Conservation (phyloP, 2,888 invertebrate species). For the Lepetodrilus schrolli region DNA sequence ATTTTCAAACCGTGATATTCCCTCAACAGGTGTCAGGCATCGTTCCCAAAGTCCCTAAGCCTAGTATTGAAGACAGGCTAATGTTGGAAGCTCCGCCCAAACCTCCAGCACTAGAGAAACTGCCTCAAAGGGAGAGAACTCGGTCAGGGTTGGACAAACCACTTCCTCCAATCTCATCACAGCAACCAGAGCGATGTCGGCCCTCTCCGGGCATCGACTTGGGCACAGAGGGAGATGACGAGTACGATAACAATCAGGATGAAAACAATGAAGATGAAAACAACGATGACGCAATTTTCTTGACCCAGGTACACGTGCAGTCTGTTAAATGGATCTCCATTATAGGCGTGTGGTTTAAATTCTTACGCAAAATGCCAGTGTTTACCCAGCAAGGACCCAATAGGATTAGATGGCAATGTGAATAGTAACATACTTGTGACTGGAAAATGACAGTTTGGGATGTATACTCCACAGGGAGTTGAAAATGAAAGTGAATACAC, state of each 20-base stretch:
- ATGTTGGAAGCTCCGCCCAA: constrained; percentile 57
- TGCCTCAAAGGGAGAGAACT: constrained; percentile 36
- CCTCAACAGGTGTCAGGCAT: constrained; percentile 60
- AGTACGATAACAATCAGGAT: constrained; percentile 18
- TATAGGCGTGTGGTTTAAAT: too few species aligned
- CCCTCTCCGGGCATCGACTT: neutral
- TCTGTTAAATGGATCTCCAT: too few species aligned
- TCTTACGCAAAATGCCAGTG: too few species aligned
- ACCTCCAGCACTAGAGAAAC: constrained; percentile 38
- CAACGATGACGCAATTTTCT: constrained; percentile 66
- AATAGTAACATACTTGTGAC: too few species aligned
- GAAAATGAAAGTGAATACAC: too few species aligned
- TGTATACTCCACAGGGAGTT: too few species aligned
- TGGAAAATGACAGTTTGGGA: too few species aligned
- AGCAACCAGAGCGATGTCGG: constrained; percentile 21
- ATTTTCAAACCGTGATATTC: too few species aligned
- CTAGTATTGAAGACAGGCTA: constrained; percentile 66
- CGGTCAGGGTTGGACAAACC: constrained; percentile 42
- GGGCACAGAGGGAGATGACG: neutral
- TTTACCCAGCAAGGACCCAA: too few species aligned
- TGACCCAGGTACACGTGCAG: constrained; percentile 75
- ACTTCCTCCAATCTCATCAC: constrained; percentile 46
- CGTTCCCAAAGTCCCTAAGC: constrained; percentile 70
- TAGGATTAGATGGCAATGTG: too few species aligned
- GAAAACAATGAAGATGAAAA: too few species aligned